phyloP scores from a whole-genome alignment of 1,140 invertebrate species.

The Drosophila guanche region DNA sequence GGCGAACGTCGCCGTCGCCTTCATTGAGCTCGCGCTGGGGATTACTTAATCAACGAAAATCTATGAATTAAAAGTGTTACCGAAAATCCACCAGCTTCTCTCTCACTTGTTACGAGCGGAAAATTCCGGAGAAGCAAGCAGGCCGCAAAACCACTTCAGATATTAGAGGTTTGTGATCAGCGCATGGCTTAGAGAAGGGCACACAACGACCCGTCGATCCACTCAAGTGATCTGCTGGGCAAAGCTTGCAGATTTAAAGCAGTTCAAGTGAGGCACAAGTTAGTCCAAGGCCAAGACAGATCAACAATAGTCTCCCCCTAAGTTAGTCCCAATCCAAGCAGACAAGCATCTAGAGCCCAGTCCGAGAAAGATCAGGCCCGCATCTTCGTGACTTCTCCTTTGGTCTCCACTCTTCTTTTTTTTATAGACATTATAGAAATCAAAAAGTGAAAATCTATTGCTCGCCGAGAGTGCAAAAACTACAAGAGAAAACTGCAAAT shows the following conservation, averaged over 20 bases:
- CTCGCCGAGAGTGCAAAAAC: constrained; percentile 48
- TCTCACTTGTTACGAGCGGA: constrained; percentile 28
- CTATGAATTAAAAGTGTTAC: constrained; percentile 76
- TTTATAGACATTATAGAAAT: constrained; percentile 39
- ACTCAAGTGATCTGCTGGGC: constrained; percentile 8
- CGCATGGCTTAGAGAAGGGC: constrained; percentile 40
- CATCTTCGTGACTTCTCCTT: constrained; percentile 4
- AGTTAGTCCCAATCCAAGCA: neutral
- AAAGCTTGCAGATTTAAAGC: constrained; percentile 55
- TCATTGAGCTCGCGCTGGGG: constrained; percentile 61
- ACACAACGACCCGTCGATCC: constrained; percentile 21
- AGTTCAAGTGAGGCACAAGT: constrained; percentile 56
- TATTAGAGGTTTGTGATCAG: constrained; percentile 13
- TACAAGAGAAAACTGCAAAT: constrained; percentile 70
- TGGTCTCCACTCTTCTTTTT: constrained; percentile 6
- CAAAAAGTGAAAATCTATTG: constrained; percentile 68
- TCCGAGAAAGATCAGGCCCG: neutral
- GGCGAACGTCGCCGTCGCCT: constrained; percentile 26
- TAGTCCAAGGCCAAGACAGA: constrained; percentile 23
- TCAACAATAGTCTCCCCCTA: neutral
- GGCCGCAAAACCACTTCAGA: constrained; percentile 54
- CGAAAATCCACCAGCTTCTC: constrained; percentile 62
- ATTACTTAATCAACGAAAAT: constrained; percentile 78
- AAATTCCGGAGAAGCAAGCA: constrained; percentile 39
- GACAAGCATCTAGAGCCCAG: neutral